Conservation (phyloP, 23 tunicate species). For the Halocynthia aurantium region DNA sequence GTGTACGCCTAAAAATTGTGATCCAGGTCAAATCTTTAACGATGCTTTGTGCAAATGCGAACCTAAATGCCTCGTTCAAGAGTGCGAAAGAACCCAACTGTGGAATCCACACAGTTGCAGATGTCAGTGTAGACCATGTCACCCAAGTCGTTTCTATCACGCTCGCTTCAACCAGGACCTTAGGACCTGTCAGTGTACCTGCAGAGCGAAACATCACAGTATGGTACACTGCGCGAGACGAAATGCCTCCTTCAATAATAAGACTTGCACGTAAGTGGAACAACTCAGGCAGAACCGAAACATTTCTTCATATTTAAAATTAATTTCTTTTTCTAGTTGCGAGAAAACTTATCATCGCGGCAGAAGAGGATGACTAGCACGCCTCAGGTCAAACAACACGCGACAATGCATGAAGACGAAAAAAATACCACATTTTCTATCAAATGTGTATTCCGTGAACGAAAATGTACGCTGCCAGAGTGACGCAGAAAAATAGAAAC, state of each 20-base stretch:
- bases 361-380: constrained; percentile 5
- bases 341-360: constrained; percentile 8
- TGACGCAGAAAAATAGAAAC: too few relatives aligned
- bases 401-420: too few relatives aligned
- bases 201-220: background rate
- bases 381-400: background rate
- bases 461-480: too few relatives aligned
- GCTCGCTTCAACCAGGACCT: constrained; percentile 38
- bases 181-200: constrained; percentile 35
- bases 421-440: too few relatives aligned
- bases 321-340: background rate
- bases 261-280: constrained; percentile 18
- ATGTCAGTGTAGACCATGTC: constrained; percentile 66
- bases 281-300: background rate
- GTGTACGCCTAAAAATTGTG: constrained; percentile 51
- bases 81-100: constrained; percentile 37
- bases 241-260: background rate
- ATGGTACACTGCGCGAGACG: constrained; percentile 17
- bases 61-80: constrained; percentile 26
- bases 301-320: background rate
- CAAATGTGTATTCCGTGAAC: too few relatives aligned
- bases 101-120: constrained; percentile 68
- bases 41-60: constrained; percentile 39
- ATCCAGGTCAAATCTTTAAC: constrained; percentile 42
- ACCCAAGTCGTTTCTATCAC: constrained; percentile 45